phyloP scores from a whole-genome alignment of 1,140 invertebrate genomes.

The Leptopilina clavipes region DNA sequence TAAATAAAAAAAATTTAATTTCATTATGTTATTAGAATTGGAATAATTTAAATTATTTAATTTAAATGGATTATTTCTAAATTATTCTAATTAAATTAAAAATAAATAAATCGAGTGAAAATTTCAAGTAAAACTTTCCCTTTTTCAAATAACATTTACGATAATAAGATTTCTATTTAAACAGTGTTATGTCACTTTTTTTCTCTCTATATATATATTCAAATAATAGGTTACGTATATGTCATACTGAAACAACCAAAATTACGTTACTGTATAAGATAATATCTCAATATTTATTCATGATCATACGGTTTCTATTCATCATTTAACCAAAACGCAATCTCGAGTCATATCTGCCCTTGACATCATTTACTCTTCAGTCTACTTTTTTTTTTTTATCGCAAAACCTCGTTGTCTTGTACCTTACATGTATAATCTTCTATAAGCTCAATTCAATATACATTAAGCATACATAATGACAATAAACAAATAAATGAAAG shows the following conservation, averaged over 20 bases:
- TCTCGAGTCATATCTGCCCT: constrained; percentile 22
- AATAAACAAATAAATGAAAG: background rate
- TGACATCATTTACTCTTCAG: constrained; percentile 5
- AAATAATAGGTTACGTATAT: background rate
- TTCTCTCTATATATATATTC: no score
- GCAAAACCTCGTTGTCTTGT: constrained; percentile 10
- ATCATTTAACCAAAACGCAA: constrained; percentile 17
- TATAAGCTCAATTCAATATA: background rate
- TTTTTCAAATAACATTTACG: no score
- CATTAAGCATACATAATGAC: background rate
- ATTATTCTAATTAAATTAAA: no score
- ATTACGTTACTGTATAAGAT: constrained; percentile 7
- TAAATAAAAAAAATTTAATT: no score
- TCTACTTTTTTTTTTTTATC: constrained; percentile 14
- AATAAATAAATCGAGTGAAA: no score
- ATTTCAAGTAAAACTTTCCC: no score
- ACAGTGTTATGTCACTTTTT: no score
- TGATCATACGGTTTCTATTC: constrained; percentile 14
- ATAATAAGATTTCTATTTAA: no score
- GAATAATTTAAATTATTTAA: no score
- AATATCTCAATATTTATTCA: constrained; percentile 20
- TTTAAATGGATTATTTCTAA: no score
- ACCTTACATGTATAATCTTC: constrained; percentile 5
- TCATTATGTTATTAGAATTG: no score
- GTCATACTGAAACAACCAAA: background rate